Conservation (phyloP, 2,888 invertebrate genomes). For the Hydriomena furcata region DNA sequence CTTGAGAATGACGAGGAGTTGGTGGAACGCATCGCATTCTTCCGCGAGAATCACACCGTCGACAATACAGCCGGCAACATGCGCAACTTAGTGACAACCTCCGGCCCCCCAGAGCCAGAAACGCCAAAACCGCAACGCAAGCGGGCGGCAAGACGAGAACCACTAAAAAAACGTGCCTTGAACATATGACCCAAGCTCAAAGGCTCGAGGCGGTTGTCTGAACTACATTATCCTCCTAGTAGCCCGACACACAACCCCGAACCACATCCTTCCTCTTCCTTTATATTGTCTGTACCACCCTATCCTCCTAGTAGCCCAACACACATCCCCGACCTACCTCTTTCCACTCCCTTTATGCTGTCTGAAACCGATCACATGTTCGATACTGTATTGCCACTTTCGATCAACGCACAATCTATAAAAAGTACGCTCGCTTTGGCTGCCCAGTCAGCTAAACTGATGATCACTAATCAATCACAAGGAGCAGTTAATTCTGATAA, state of each 20-base stretch:
- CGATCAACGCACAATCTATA: too few species aligned
- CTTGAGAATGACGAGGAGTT: conserved; percentile 72
- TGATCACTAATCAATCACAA: too few species aligned
- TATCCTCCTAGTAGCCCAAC: background rate
- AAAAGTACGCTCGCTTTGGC: background rate
- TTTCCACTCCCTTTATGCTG: too few species aligned
- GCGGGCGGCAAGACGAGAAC: conserved; percentile 42
- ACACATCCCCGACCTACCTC: background rate
- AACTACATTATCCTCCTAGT: background rate
- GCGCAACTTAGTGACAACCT: conserved; percentile 70
- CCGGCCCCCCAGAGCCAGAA: conserved; percentile 69
- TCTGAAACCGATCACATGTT: too few species aligned
- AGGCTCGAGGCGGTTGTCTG: conserved; percentile 12
- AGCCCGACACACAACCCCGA: background rate
- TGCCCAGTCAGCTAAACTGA: background rate
- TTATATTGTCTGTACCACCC: too few species aligned
- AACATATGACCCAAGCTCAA: conserved; percentile 36
- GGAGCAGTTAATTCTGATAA: too few species aligned
- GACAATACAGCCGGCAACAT: conserved; percentile 62
- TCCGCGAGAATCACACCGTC: conserved; percentile 65
- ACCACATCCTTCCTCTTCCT: too few species aligned
- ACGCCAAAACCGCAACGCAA: conserved; percentile 56
- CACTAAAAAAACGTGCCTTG: conserved; percentile 15
- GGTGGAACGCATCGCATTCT: conserved; percentile 60
- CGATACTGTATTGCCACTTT: too few species aligned